Evolutionary conservation across 2,797 vertebrate genomes (phyloP), one percentile per base, ranked within the genome.

Genomic region (Coregonus suidteri): DNA sequence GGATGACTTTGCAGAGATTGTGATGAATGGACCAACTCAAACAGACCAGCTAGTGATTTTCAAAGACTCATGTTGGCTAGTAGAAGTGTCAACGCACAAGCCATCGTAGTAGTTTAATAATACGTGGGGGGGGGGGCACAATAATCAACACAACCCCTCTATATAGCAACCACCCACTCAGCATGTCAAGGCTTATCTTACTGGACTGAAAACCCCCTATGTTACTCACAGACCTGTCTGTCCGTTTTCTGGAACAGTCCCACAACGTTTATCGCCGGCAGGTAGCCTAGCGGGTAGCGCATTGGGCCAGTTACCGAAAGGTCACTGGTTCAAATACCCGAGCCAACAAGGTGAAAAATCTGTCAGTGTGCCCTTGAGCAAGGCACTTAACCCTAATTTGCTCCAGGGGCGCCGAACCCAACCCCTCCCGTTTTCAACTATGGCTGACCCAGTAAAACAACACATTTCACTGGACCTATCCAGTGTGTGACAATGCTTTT

Each of bases 1-100:
- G 31, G 65, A 34, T 31, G 11, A 31, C 31, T 67, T 30, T 30
- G 20, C 11, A 14, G 25, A 30, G 64, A 18, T 59, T 16, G 9
- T 13, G 41, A 47, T 47, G 41, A 47, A 47, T 47, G 41, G 41
- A 47, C 62, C 72, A 66, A 75, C 52, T 74, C 71, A 37, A 62
- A 35, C 11, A 35, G 56, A 74, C 54, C 54, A 14, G 72, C 72
- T 59, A 20, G 0, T 72, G 72, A 68, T 77, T 71, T 72, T 77
- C 67, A 81, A 83, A 79, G 72, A 87, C 85, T 83, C 64, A 91
- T 91, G 91, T 90, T 90, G 92, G 89, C 75, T 25, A 74, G 31
- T 35, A 67, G 31, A 14, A 67, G 5, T 67, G 30, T 31, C 87
- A 85, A 88, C 89, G 89, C 87, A 75, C 88, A 34, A 67, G 65